Evolutionary conservation across 1,140 invertebrate species (phyloP).

Genomic region (Leptestheria dahalacensis): DNA sequence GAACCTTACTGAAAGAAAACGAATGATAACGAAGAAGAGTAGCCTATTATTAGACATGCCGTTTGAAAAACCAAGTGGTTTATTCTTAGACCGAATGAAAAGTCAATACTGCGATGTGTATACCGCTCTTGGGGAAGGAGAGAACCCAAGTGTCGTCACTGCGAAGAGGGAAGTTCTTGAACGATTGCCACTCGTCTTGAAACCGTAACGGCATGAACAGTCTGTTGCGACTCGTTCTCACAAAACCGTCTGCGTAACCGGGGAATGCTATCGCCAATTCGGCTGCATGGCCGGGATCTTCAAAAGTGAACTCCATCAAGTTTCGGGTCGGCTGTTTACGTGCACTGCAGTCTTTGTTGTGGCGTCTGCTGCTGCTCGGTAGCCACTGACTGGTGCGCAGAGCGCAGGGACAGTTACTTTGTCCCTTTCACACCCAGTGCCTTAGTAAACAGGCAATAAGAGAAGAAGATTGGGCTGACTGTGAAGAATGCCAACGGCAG

Average conservation of each 20-base stretch:
- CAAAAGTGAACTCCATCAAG: not conserved
- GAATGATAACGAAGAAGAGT: too few relatives aligned
- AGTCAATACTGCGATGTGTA: not conserved
- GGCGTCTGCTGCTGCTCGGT: not conserved
- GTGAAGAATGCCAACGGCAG: too few relatives aligned
- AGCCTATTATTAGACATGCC: too few relatives aligned
- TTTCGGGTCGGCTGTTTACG: too few relatives aligned
- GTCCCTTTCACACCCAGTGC: not conserved
- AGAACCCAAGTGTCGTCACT: slow-evolving; percentile 6
- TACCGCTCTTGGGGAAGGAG: slow-evolving; percentile 12
- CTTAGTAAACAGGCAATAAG: not conserved
- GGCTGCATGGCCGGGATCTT: not conserved
- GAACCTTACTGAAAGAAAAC: too few relatives aligned
- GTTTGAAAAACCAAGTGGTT: not conserved
- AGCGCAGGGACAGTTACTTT: not conserved
- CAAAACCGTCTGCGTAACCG: not conserved
- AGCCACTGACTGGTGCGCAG: not conserved
- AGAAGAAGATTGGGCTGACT: not conserved
- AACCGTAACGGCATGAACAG: not conserved
- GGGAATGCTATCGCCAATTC: not conserved
- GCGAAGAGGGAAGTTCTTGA: not conserved
- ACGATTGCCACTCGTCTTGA: not conserved
- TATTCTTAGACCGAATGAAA: not conserved
- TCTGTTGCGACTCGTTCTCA: not conserved
- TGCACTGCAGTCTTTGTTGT: not conserved